Percentiles rank a stretch among this genome's conserved stretches.
These are phyloP conservation scores for Pammene aurita DNA, from an alignment of 2,888 invertebrate species.

Conservation along the genomic window DNA sequence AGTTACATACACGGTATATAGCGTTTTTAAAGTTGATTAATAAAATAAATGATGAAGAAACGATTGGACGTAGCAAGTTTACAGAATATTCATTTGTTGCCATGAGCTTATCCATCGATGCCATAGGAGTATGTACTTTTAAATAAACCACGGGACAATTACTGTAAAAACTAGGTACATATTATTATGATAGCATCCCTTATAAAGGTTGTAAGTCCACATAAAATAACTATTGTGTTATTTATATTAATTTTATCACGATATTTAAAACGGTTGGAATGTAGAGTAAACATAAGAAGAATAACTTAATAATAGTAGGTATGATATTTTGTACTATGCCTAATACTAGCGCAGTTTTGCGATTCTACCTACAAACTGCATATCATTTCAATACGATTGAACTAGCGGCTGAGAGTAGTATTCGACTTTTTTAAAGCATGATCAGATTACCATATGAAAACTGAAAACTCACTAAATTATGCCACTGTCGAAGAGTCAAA, in stretches of 20 bases:
- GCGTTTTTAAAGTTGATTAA: neutral
- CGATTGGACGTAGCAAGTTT: neutral
- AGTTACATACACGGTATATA: neutral
- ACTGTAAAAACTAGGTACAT: slow-evolving; percentile 58
- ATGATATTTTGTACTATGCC: slow-evolving; percentile 54
- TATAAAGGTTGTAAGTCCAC: slow-evolving; percentile 80
- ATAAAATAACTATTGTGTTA: slow-evolving; percentile 76
- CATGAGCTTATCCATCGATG: slow-evolving; percentile 32
- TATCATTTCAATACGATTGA: slow-evolving; percentile 53
- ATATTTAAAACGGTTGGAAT: slow-evolving; percentile 68
- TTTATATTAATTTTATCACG: slow-evolving; percentile 74
- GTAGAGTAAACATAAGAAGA: slow-evolving; percentile 67
- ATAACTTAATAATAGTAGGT: slow-evolving; percentile 55
- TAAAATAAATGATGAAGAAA: neutral
- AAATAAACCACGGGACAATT: slow-evolving; percentile 58
- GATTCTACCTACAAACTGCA: slow-evolving; percentile 54
- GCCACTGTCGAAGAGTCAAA: neutral
- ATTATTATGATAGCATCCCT: slow-evolving; percentile 65
- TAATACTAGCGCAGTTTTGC: slow-evolving; percentile 56
- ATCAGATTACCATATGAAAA: neutral
- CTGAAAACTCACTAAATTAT: neutral
- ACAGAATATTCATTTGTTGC: slow-evolving; percentile 33
- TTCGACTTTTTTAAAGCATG: neutral
- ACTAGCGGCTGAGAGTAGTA: slow-evolving; percentile 37
- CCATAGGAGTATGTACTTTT: slow-evolving; percentile 31